Evolutionary conservation across 1,140 invertebrate genomes (phyloP).

Genomic region (Lethocerus indicus): DNA sequence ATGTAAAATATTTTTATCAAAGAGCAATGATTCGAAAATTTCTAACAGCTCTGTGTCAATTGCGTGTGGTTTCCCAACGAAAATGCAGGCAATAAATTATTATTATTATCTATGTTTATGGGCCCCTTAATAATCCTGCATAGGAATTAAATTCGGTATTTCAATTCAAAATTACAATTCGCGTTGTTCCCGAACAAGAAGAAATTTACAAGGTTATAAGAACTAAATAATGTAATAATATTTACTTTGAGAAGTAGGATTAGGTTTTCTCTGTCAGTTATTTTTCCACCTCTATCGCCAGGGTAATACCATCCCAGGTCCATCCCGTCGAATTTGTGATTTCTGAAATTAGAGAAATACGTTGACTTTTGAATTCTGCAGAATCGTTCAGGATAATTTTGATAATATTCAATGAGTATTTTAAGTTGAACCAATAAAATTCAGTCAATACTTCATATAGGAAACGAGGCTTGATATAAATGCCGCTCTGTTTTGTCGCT

Average conservation of each 20-base stretch:
- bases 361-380: background rate
- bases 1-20: too few relatives aligned
- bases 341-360: slow-evolving; percentile 16
- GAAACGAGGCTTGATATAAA: slow-evolving; percentile 39
- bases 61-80: too few relatives aligned
- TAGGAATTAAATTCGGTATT: too few relatives aligned
- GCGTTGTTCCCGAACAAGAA: too few relatives aligned
- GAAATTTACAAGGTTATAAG: too few relatives aligned
- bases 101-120: too few relatives aligned
- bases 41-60: too few relatives aligned
- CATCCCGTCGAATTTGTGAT: slow-evolving; percentile 63
- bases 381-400: background rate
- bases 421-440: background rate
- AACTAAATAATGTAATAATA: too few relatives aligned
- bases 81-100: too few relatives aligned
- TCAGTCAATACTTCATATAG: background rate
- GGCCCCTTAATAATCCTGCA: too few relatives aligned
- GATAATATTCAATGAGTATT: background rate
- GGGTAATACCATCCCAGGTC: slow-evolving; percentile 66
- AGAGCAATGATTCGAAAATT: too few relatives aligned
- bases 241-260: slow-evolving; percentile 53
- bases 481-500: slow-evolving; percentile 30
- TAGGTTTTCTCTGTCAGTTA: slow-evolving; percentile 61
- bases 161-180: too few relatives aligned
- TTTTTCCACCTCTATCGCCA: slow-evolving; percentile 46